Percentiles rank a stretch among this genome's conserved stretches.
Evolutionary conservation across 2,888 invertebrate species (phyloP).

Genomic region (Acanthococcus lagerstroemiae): DNA sequence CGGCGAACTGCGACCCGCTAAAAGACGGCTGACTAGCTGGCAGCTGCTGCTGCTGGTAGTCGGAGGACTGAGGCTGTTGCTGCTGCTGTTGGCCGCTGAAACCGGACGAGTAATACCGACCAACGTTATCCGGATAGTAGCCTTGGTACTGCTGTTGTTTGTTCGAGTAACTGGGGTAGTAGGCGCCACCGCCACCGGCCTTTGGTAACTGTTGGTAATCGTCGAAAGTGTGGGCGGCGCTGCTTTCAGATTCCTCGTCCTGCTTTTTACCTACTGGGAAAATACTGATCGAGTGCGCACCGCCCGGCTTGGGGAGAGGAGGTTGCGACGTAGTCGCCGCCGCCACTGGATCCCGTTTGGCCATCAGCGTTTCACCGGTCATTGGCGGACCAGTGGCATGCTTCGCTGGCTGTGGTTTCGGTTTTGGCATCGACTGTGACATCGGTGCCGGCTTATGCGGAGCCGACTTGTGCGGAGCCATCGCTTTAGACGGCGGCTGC

Average conservation of each 20-base stretch:
- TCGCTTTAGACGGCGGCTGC: not conserved
- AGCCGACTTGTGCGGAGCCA: not conserved
- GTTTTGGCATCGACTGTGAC: not conserved
- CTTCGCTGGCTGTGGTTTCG: not conserved
- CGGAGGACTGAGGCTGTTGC: not conserved
- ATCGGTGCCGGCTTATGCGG: not conserved
- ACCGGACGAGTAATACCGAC: not conserved
- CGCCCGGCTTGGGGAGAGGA: not conserved
- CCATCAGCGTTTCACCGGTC: not conserved
- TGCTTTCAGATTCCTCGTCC: not conserved
- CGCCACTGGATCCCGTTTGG: not conserved
- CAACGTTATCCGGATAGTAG: not conserved
- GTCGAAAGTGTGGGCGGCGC: not conserved
- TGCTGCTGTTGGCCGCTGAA: not conserved
- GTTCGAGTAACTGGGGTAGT: not conserved
- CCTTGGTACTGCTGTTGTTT: not conserved
- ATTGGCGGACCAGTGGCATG: not conserved
- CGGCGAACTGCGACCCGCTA: not conserved
- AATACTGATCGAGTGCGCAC: conserved; percentile 23
- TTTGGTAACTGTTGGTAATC: not conserved
- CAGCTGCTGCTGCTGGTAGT: not conserved
- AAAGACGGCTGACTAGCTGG: conserved; percentile 2
- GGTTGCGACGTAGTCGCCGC: not conserved
- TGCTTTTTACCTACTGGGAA: conserved; percentile 22
- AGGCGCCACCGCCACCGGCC: not conserved